Conservation (phyloP, 2,797 vertebrate species). For the Aeoliscus strigatus region DNA sequence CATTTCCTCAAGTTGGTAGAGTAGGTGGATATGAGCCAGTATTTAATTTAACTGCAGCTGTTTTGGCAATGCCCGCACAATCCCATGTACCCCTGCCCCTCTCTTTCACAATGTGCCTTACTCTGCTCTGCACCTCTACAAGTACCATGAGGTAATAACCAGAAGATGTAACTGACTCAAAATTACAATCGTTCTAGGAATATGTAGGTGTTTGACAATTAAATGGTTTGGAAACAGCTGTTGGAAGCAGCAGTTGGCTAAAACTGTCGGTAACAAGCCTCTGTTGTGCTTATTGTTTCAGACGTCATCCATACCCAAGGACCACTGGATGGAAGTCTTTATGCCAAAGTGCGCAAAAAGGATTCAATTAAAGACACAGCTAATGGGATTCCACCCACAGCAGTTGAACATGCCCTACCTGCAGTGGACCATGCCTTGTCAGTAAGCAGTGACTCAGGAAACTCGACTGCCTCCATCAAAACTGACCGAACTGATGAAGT, state of each 20-base stretch:
- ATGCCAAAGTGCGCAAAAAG: constrained; percentile 98
- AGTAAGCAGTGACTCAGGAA: constrained; percentile 96
- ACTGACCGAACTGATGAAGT: constrained; percentile 93
- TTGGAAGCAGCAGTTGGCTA: constrained; percentile 4
- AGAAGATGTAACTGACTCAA: constrained; percentile 1
- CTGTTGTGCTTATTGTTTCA: constrained; percentile 53
- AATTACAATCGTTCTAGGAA: constrained; percentile 6
- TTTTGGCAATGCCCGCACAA: constrained; percentile 32
- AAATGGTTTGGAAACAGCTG: constrained; percentile 2
- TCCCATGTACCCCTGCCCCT: constrained; percentile 15
- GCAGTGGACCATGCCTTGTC: constrained; percentile 91
- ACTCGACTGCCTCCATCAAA: constrained; percentile 96
- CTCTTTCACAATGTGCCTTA: background rate
- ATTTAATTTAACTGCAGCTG: constrained; percentile 49
- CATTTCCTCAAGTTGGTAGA: constrained; percentile 65
- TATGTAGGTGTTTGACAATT: constrained; percentile 11
- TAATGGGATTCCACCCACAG: constrained; percentile 73
- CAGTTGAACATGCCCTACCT: constrained; percentile 64
- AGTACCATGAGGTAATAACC: constrained; percentile 9
- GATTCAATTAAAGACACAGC: constrained; percentile 83
- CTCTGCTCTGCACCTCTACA: constrained; percentile 2
- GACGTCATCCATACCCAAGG: constrained; percentile 94
- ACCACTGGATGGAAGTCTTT: constrained; percentile 94
- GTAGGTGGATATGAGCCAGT: constrained; percentile 47
- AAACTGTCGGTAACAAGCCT: constrained; percentile 18